A percentile compares a stretch with the other conserved stretches of the same genome.
phyloP scores from a whole-genome alignment of 2,888 invertebrate species.

The Diabrotica balteata region DNA sequence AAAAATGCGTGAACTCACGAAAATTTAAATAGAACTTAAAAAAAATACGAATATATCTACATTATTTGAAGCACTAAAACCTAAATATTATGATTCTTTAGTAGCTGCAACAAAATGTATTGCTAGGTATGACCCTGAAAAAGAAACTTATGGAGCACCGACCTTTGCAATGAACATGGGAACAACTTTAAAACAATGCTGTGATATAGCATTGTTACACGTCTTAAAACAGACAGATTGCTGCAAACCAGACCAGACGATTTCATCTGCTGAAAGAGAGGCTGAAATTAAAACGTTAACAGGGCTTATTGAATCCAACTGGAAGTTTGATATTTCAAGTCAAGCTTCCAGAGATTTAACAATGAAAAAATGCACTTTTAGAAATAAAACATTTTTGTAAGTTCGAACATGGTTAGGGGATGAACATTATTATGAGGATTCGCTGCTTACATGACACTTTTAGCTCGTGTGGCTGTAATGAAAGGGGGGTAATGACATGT shows the following conservation, averaged over 20 bases:
- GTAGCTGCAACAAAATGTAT: slow-evolving; percentile 27
- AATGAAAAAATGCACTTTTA: slow-evolving; percentile 20
- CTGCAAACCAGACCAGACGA: slow-evolving; percentile 5
- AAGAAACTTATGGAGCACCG: slow-evolving; percentile 35
- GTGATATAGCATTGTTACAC: slow-evolving; percentile 38
- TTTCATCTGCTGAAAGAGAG: slow-evolving; percentile 33
- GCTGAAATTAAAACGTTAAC: slow-evolving; percentile 40
- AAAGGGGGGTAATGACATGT: no score
- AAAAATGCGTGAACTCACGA: slow-evolving; percentile 37
- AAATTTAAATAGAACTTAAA: slow-evolving; percentile 29
- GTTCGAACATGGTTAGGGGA: no score
- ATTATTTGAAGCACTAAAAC: slow-evolving; percentile 26
- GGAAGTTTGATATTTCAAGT: slow-evolving; percentile 37
- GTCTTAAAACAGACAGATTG: slow-evolving; percentile 35
- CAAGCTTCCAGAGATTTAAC: slow-evolving; percentile 14
- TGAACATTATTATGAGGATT: no score
- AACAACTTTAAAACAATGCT: slow-evolving; percentile 37
- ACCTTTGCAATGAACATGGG: slow-evolving; percentile 34
- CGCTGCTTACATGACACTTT: no score
- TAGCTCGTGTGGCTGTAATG: no score
- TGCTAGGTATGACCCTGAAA: slow-evolving; percentile 38
- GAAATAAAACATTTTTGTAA: no score
- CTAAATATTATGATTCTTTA: slow-evolving; percentile 26
- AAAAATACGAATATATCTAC: slow-evolving; percentile 25
- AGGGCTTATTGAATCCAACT: slow-evolving; percentile 35